phyloP scores from a whole-genome alignment of 2,797 vertebrate genomes.

The Helicolenus hilgendorfi region DNA sequence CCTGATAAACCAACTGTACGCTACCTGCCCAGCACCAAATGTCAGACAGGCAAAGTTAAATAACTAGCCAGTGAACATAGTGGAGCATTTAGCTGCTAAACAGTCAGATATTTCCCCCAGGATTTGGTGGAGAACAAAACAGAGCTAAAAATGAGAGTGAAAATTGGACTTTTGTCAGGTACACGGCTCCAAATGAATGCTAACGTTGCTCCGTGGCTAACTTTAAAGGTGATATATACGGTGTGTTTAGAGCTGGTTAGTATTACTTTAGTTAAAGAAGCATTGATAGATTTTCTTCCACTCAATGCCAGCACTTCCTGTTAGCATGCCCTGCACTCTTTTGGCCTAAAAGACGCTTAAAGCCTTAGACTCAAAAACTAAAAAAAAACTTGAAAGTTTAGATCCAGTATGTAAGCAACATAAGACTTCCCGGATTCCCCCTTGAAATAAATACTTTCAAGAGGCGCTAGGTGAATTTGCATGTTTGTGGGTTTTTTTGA shows the following conservation, averaged over 20 bases:
- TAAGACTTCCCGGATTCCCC: background rate
- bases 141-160: background rate
- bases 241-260: background rate
- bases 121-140: background rate
- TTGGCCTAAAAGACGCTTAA: background rate
- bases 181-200: background rate
- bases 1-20: background rate
- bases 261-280: background rate
- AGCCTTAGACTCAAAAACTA: background rate
- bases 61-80: no score
- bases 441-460: background rate
- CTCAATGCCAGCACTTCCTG: background rate
- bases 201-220: background rate
- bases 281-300: background rate
- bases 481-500: background rate
- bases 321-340: background rate
- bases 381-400: background rate
- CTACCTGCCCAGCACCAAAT: background rate
- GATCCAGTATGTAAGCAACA: no score
- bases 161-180: background rate
- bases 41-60: background rate
- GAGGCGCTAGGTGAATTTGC: background rate
- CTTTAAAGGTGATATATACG: background rate
- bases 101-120: no score
- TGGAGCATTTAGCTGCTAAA: no score